Conservation (phyloP, 2,888 invertebrate genomes). For the Tenodera sinensis region DNA sequence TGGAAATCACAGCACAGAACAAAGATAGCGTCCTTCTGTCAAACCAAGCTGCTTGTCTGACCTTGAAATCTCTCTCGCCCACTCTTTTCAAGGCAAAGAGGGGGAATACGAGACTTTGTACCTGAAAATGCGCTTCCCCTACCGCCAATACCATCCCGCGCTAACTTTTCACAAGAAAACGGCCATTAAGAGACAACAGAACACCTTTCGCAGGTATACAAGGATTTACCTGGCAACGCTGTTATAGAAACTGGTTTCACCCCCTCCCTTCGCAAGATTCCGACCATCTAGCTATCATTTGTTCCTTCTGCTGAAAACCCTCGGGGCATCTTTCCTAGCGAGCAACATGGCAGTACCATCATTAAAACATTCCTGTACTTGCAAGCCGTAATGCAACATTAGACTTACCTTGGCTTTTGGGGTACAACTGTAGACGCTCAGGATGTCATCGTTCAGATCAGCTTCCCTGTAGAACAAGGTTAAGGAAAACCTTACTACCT, state of each 20-base stretch:
- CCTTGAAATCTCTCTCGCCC: background rate
- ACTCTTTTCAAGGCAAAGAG: background rate
- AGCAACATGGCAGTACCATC: background rate
- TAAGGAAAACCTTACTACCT: background rate
- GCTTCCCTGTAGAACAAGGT: background rate
- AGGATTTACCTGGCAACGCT: conserved; percentile 6
- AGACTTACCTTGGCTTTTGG: conserved; percentile 27
- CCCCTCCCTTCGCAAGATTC: background rate
- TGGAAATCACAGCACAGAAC: too few species aligned
- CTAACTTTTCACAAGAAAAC: background rate
- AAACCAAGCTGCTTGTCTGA: background rate
- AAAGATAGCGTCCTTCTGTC: background rate
- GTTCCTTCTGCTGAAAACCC: background rate
- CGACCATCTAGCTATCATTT: background rate
- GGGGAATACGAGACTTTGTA: background rate
- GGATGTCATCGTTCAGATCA: conserved; percentile 15
- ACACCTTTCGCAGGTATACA: background rate
- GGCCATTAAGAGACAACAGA: too few species aligned
- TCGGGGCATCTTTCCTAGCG: background rate
- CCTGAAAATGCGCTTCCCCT: background rate
- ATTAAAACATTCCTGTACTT: conserved; percentile 16
- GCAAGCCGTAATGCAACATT: too few species aligned
- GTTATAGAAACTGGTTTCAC: conserved; percentile 3
- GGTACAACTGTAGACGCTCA: conserved; percentile 18
- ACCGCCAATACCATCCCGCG: background rate